These are phyloP conservation scores for Rhaphigaster nebulosa DNA, from an alignment of 2,888 invertebrate genomes.

Conservation along the genomic window DNA sequence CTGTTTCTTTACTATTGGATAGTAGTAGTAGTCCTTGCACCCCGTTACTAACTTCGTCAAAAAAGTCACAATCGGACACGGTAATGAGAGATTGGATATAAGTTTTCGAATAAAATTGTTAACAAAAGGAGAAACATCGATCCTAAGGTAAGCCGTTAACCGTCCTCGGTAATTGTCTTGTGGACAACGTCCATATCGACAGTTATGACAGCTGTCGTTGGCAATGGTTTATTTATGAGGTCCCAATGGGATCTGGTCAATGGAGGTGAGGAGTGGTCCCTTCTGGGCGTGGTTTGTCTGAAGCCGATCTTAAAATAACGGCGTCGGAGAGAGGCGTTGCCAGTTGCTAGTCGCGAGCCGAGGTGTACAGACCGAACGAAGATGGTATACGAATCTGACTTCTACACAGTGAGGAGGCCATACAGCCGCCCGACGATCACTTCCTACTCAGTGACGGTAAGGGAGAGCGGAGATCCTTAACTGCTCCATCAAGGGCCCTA, in stretches of 20 bases:
- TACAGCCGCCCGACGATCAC: constrained; percentile 78
- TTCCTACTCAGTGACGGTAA: constrained; percentile 86
- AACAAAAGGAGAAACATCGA: neutral
- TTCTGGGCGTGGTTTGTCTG: constrained; percentile 39
- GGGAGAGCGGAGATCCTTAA: constrained; percentile 68
- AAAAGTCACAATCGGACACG: neutral
- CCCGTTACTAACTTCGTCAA: neutral
- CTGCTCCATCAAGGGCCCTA: neutral
- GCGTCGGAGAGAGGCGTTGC: neutral
- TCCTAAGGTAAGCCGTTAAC: neutral
- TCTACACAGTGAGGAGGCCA: constrained; percentile 89
- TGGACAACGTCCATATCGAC: neutral
- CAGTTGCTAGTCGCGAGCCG: constrained; percentile 27
- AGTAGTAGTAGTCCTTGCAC: too few relatives aligned
- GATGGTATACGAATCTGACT: constrained; percentile 95
- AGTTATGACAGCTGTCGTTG: neutral
- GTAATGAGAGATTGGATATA: neutral
- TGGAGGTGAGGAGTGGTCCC: constrained; percentile 3
- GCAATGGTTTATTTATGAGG: constrained; percentile 13
- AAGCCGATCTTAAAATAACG: constrained; percentile 34
- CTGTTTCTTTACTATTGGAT: too few relatives aligned
- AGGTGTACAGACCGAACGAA: constrained; percentile 67
- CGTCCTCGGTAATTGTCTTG: neutral
- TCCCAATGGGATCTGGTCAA: constrained; percentile 13
- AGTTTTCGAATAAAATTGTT: neutral